Evolutionary conservation across 2,797 vertebrate species (phyloP).

Genomic region (Miichthys miiuy): DNA sequence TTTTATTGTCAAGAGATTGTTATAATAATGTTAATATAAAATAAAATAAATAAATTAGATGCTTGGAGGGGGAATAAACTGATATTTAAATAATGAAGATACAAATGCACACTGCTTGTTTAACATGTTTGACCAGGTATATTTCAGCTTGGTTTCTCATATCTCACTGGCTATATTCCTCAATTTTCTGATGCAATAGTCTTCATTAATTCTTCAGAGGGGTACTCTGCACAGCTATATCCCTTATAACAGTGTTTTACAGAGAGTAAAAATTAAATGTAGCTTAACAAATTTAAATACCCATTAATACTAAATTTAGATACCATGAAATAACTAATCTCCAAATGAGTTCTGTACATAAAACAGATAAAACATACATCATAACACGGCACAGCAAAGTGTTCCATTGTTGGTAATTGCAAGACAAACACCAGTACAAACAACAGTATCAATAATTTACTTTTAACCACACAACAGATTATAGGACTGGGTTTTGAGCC

Average conservation of each 20-base stretch:
- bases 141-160: too few relatives aligned
- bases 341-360: background rate
- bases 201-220: background rate
- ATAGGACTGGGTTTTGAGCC: slow-evolving; percentile 29
- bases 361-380: background rate
- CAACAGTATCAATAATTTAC: slow-evolving; percentile 23
- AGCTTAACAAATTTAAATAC: background rate
- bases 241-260: background rate
- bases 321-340: background rate
- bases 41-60: background rate
- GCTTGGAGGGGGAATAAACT: background rate
- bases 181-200: background rate
- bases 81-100: background rate
- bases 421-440: background rate
- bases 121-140: too few relatives aligned
- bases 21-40: background rate
- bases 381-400: background rate
- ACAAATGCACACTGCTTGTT: background rate
- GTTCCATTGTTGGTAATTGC: background rate
- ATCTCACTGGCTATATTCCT: background rate
- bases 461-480: slow-evolving; percentile 44
- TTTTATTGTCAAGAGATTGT: background rate
- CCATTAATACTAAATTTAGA: background rate
- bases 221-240: background rate
- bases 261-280: background rate